Conservation (phyloP, 2,113 vertebrate species). For the Hydrochoerus hydrochaeris region DNA sequence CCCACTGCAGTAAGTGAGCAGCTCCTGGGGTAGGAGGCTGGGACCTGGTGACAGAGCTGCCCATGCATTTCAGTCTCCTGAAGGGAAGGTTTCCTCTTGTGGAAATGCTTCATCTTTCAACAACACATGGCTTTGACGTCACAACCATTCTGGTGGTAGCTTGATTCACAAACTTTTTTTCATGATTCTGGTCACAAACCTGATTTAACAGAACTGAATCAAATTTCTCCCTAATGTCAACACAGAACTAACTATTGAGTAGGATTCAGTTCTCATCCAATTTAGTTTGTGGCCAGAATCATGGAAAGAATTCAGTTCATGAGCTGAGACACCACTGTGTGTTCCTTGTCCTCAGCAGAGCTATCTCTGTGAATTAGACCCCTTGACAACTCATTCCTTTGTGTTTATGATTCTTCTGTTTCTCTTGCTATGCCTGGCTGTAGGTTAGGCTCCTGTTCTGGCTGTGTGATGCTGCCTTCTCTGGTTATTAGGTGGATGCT, state of each 20-base stretch:
- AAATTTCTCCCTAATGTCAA: neutral
- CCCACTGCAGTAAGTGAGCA: too few species aligned
- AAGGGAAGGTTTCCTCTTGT: neutral
- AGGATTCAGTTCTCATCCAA: neutral
- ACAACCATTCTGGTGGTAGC: neutral
- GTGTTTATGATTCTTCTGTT: neutral
- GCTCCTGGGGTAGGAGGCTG: neutral
- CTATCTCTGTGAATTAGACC: neutral
- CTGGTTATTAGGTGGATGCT: neutral
- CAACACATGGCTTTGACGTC: neutral
- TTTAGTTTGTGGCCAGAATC: neutral
- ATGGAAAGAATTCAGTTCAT: neutral
- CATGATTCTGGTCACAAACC: neutral
- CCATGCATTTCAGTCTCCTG: neutral
- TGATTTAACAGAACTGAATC: neutral
- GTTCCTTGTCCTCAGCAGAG: neutral
- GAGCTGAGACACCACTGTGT: neutral
- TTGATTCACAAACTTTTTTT: neutral
- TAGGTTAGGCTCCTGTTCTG: too few species aligned
- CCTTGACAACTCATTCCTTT: neutral
- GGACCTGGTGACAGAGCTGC: too few species aligned
- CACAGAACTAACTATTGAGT: neutral
- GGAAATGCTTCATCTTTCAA: neutral
- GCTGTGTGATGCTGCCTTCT: rapidly evolving
- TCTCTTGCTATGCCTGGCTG: neutral